These are phyloP conservation scores for Xiphophorus birchmanni DNA, from an alignment of 2,797 vertebrate genomes.

Conservation along the genomic window DNA sequence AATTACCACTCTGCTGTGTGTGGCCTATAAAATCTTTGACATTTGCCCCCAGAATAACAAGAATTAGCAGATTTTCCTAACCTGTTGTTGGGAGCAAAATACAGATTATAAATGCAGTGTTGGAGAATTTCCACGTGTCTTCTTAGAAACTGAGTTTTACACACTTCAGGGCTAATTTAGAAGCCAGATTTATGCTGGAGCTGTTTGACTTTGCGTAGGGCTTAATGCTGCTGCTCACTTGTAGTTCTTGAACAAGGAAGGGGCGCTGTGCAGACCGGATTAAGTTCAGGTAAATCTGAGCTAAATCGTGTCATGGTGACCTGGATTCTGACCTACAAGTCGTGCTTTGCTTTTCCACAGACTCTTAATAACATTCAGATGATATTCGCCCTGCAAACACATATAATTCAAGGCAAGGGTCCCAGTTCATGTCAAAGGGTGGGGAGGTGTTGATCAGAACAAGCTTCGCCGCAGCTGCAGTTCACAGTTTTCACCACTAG, in stretches of 20 bases:
- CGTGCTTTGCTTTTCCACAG: background rate
- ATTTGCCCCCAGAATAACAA: background rate
- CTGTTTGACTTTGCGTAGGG: background rate
- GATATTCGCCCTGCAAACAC: background rate
- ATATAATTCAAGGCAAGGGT: background rate
- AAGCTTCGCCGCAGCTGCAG: constrained; percentile 26
- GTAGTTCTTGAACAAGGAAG: background rate
- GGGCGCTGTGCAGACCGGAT: background rate
- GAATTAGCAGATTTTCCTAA: constrained; percentile 23
- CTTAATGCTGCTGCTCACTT: background rate
- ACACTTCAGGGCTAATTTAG: background rate
- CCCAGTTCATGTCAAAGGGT: background rate
- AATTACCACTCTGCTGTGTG: background rate
- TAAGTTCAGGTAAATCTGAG: constrained; percentile 7
- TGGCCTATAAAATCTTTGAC: constrained; percentile 8
- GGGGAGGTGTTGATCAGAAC: background rate
- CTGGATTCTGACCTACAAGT: background rate
- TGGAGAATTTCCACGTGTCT: background rate
- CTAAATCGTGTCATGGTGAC: constrained; percentile 6
- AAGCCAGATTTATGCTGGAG: background rate
- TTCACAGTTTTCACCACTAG: constrained; percentile 45
- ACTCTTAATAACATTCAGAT: background rate
- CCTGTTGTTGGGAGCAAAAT: constrained; percentile 4
- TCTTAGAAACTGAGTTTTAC: background rate
- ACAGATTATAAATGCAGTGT: constrained; percentile 25